Base-by-base conservation (phyloP, 2,797 vertebrate genomes). In the Hipposideros larvatus region DNA sequence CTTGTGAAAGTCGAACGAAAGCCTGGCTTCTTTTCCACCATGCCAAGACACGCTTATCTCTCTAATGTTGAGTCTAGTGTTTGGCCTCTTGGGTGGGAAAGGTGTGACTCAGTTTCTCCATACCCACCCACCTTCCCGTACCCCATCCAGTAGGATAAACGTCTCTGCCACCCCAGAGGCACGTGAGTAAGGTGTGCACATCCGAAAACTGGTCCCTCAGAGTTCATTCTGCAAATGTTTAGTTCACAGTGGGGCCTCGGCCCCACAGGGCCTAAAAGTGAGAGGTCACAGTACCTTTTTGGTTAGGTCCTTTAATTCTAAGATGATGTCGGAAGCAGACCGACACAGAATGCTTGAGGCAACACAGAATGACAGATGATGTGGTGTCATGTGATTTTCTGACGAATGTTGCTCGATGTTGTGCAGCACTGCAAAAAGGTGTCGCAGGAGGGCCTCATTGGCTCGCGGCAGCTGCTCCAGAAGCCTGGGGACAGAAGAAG, bases 301-400 rank as follows among this genome's bases (percentile, higher is more conserved):
- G 61, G 99, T 98, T 82, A 98, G 98, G 97, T 99, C 98, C 24
- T 98, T 98, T 77, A 97, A 93, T 96, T 99, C 99, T 0, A 99
- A 98, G 71, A 98, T 99, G 83, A 4, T 43, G 43, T 97, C 98
- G 0, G 99, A 97, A 0, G 96, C 96, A 0, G 98, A 98, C 31
- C 98, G 98, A 98, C 99, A 99, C 34, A 99, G 99, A 98, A 99
- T 98, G 98, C 99, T 99, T 94, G 99, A 99, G 90, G 99, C 98
- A 86, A 99, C 97, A 0, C 99, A 99, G 97, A 43, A 4, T 43
- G 43, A 4, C 43, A 97, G 98, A 51, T 99, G 99, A 97, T 99
- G 99, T 24, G 99, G 98, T 11, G 99, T 99, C 99, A 99, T 99
- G 98, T 99, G 99, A 98, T 99, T 99, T 97, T 98, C 98, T n/a